phyloP scores from a whole-genome alignment of 2,113 vertebrate species.

The Chroicocephalus ridibundus region DNA sequence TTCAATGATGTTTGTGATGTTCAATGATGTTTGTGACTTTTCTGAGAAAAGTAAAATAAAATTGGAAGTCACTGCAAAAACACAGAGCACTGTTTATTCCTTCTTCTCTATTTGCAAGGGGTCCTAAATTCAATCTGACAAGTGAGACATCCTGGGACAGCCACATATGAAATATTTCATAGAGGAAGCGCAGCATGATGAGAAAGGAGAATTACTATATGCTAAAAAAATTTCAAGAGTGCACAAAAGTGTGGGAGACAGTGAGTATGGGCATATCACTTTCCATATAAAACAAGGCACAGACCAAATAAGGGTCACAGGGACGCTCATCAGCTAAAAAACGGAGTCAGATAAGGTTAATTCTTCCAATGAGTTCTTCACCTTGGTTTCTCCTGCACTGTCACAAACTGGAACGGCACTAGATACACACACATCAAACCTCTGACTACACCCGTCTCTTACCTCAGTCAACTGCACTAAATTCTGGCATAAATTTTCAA shows the following conservation, averaged over 20 bases:
- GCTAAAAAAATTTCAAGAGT: neutral
- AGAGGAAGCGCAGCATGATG: neutral
- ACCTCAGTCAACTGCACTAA: neutral
- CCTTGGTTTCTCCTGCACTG: neutral
- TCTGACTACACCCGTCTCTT: rapidly evolving
- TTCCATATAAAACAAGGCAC: neutral
- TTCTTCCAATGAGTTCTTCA: neutral
- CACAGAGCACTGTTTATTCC: neutral
- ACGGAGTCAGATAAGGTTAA: rapidly evolving
- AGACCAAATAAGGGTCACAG: neutral
- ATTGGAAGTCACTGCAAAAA: constrained; percentile 6
- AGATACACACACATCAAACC: too few relatives aligned
- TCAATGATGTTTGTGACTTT: neutral
- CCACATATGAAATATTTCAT: neutral
- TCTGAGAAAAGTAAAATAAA: constrained; percentile 48
- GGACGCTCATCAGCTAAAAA: neutral
- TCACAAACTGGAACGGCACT: neutral
- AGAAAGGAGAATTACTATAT: neutral
- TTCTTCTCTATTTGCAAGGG: neutral
- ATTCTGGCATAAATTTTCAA: neutral
- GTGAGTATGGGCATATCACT: rapidly evolving
- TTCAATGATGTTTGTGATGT: neutral
- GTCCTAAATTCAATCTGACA: neutral
- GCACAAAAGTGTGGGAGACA: neutral
- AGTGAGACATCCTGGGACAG: neutral